Conservation (phyloP, 2,113 vertebrate genomes). For the Plectropomus leopardus region DNA sequence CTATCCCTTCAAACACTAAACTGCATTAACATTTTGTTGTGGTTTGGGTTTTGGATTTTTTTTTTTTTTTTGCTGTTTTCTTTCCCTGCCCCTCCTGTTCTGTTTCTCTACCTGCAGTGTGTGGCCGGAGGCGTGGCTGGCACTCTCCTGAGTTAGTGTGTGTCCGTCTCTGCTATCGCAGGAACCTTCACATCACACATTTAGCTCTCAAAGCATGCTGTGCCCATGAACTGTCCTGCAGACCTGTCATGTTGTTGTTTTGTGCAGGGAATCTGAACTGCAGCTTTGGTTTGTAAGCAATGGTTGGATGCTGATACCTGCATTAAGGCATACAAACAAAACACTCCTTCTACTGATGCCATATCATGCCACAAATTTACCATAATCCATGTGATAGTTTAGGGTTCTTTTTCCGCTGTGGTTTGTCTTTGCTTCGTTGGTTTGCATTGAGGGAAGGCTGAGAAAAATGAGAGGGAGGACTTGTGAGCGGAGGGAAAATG, state of each 20-base stretch:
- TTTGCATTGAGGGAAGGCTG: not conserved
- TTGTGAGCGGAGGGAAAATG: not conserved
- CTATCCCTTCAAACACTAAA: too few relatives aligned
- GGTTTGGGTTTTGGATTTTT: too few relatives aligned
- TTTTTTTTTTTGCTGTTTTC: too few relatives aligned
- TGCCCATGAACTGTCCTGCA: too few relatives aligned
- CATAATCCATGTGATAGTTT: not conserved
- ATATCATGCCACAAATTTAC: not conserved
- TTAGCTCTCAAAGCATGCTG: not conserved
- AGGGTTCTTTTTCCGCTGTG: not conserved
- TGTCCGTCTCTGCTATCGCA: too few relatives aligned
- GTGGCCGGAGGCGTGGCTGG: too few relatives aligned
- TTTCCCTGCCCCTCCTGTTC: too few relatives aligned
- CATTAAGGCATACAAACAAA: not conserved
- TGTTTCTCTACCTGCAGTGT: too few relatives aligned
- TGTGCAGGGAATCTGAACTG: not conserved
- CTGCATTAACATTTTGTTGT: too few relatives aligned
- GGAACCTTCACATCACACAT: too few relatives aligned
- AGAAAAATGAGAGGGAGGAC: not conserved
- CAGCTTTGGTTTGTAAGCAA: not conserved
- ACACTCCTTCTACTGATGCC: not conserved
- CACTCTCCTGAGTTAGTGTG: too few relatives aligned
- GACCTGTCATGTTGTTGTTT: too few relatives aligned
- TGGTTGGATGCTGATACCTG: not conserved
- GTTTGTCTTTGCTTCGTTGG: not conserved